phyloP scores from a whole-genome alignment of 1,140 invertebrate genomes.

The Magallana gigas region DNA sequence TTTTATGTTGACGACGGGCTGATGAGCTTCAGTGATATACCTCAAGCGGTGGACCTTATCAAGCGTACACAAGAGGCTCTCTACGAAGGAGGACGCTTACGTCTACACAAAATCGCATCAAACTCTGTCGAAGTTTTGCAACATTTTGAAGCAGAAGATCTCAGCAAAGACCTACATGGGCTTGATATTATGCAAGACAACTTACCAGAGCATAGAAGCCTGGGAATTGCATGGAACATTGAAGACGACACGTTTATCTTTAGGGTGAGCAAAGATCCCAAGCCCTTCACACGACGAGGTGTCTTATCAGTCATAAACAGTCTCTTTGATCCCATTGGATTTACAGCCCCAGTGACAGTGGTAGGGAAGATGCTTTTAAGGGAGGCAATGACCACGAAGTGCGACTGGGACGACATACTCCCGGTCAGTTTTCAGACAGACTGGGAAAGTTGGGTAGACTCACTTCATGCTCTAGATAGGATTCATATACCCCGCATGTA shows the following conservation, averaged over 20 bases:
- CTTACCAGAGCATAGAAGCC: conserved; percentile 49
- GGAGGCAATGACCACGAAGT: background rate
- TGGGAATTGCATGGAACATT: conserved; percentile 51
- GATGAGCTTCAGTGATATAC: conserved; percentile 32
- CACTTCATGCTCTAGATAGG: conserved; percentile 26
- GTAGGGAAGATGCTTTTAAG: conserved; percentile 54
- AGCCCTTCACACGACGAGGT: conserved; percentile 54
- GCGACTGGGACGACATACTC: conserved; percentile 59
- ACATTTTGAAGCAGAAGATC: too few species aligned
- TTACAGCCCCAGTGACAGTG: conserved; percentile 57
- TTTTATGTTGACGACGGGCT: conserved; percentile 58
- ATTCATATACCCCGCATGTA: conserved; percentile 50
- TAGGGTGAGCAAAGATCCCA: conserved; percentile 39
- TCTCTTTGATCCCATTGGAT: conserved; percentile 53
- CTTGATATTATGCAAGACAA: conserved; percentile 39
- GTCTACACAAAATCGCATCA: too few species aligned
- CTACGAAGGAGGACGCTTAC: background rate
- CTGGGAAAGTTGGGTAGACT: conserved; percentile 55
- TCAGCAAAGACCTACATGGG: too few species aligned
- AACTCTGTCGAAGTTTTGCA: too few species aligned
- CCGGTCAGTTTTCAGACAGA: conserved; percentile 9
- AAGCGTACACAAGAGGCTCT: conserved; percentile 46
- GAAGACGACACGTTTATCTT: conserved; percentile 47
- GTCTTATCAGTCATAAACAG: conserved; percentile 33
- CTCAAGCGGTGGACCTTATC: conserved; percentile 50